phyloP scores from a whole-genome alignment of 2,888 invertebrate species.

The Caenorhabditis wallacei region DNA sequence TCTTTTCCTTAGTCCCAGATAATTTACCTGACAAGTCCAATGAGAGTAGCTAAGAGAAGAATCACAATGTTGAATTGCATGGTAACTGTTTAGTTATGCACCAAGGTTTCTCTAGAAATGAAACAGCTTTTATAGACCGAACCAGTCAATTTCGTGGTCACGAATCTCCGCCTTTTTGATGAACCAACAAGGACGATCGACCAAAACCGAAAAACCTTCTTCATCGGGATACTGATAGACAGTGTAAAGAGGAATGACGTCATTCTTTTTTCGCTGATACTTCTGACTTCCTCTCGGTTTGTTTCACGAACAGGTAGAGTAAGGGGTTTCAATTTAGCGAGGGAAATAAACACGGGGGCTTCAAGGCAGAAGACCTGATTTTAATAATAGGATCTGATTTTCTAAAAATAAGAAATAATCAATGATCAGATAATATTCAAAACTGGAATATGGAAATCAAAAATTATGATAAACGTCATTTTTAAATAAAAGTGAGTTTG shows the following conservation, averaged over 20 bases:
- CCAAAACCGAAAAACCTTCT: constrained; percentile 14
- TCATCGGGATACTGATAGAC: constrained; percentile 42
- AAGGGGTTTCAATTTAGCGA: constrained; percentile 15
- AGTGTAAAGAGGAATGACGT: constrained; percentile 60
- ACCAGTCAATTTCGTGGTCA: constrained; percentile 12
- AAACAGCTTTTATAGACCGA: constrained; percentile 30
- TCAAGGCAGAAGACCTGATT: constrained; percentile 37
- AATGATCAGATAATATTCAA: background rate
- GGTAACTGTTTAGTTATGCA: background rate
- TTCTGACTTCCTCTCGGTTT: constrained; percentile 18
- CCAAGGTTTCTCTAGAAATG: constrained; percentile 7
- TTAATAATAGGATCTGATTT: background rate
- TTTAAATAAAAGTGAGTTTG: too few relatives aligned
- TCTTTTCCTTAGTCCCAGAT: too few relatives aligned
- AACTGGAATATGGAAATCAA: background rate
- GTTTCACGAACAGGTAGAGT: constrained; percentile 23
- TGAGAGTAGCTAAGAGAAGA: constrained; percentile 35
- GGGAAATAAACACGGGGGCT: background rate
- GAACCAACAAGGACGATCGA: constrained; percentile 43
- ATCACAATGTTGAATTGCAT: constrained; percentile 53
- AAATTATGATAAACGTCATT: too few relatives aligned
- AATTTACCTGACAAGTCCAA: constrained; percentile 52
- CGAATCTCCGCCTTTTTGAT: constrained; percentile 54
- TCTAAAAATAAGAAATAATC: background rate
- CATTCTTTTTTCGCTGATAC: constrained; percentile 2